These are phyloP conservation scores for Scrobipalpa atriplicella DNA, from an alignment of 2,888 invertebrate species.

Conservation along the genomic window DNA sequence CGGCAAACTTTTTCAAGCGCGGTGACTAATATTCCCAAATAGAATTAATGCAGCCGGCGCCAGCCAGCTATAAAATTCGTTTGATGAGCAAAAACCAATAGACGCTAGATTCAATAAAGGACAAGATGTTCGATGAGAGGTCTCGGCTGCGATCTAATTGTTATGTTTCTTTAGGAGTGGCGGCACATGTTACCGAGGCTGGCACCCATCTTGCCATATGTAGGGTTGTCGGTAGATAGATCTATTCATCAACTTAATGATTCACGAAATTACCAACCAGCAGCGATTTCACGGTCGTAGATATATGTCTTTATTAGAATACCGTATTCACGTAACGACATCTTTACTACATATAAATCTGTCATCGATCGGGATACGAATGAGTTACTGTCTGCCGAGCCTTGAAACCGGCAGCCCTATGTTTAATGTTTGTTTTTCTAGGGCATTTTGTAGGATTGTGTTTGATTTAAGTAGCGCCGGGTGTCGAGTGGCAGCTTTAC, in stretches of 20 bases:
- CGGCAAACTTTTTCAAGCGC: constrained; percentile 2
- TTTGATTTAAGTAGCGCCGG: constrained; percentile 60
- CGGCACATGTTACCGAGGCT: constrained; percentile 56
- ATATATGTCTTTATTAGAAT: background rate
- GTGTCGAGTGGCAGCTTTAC: constrained; percentile 46
- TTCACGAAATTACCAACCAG: constrained; percentile 47
- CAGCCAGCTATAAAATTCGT: constrained; percentile 16
- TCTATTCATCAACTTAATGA: constrained; percentile 55
- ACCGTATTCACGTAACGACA: constrained; percentile 36
- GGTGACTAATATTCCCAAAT: constrained; percentile 1
- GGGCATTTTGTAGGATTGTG: constrained; percentile 61
- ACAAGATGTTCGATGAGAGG: constrained; percentile 10
- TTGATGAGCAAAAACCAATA: constrained; percentile 20
- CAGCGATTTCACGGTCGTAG: constrained; percentile 36
- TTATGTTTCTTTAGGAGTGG: constrained; percentile 51
- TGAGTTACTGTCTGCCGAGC: constrained; percentile 33
- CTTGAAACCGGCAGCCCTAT: constrained; percentile 39
- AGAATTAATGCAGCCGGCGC: constrained; percentile 17
- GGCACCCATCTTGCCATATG: too few relatives aligned
- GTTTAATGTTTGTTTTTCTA: constrained; percentile 68
- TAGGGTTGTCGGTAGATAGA: constrained; percentile 61
- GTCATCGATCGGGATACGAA: constrained; percentile 13
- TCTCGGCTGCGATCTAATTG: constrained; percentile 64
- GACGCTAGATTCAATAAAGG: constrained; percentile 11
- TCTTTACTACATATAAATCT: constrained; percentile 19